These are phyloP conservation scores for Spea bombifrons DNA, from an alignment of 2,113 vertebrate genomes.

Conservation along the genomic window DNA sequence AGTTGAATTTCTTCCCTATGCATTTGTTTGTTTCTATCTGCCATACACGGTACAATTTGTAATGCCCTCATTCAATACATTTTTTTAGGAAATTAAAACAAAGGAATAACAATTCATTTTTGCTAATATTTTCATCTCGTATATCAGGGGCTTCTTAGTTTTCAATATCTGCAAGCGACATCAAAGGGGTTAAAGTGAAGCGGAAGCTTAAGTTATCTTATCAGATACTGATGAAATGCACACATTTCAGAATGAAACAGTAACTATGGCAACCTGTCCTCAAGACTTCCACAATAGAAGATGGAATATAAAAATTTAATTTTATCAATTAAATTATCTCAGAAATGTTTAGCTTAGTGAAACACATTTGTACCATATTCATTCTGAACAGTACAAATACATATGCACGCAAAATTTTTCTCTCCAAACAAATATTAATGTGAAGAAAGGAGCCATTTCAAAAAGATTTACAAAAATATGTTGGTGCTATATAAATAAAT, in stretches of 20 bases:
- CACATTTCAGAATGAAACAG: constrained; percentile 27
- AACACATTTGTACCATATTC: background rate
- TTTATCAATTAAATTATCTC: background rate
- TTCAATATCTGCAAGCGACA: background rate
- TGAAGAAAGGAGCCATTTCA: no score
- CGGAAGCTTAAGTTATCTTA: background rate
- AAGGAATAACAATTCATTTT: no score
- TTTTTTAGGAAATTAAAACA: no score
- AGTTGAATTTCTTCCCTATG: no score
- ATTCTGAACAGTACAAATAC: background rate
- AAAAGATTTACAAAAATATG: no score
- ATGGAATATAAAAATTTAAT: background rate
- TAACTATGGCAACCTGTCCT: constrained; percentile 26
- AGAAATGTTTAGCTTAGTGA: background rate
- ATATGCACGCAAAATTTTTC: background rate
- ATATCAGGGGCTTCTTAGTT: no score
- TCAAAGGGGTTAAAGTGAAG: constrained; percentile 14
- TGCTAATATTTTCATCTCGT: no score
- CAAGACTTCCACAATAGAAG: constrained; percentile 16
- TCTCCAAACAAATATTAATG: no score
- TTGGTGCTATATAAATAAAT: no score
- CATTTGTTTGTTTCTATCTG: no score
- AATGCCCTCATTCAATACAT: no score
- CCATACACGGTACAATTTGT: no score
- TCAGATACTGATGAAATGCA: background rate